These are phyloP conservation scores for Lagorchestes hirsutus DNA, from an alignment of 2,797 vertebrate species.

Conservation along the genomic window DNA sequence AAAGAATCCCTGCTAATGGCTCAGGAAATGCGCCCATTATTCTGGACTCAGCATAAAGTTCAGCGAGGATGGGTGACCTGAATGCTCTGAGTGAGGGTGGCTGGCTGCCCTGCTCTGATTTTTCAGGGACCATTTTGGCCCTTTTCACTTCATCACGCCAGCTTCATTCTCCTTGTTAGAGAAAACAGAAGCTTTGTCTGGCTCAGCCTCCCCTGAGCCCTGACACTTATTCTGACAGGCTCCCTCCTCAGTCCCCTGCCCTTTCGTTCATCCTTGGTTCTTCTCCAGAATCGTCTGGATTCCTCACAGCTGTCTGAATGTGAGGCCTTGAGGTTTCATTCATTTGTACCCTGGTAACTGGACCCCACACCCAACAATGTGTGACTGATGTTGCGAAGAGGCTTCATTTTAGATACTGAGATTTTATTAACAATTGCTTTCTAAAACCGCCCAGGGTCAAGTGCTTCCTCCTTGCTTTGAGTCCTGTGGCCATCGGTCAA, in stretches of 20 bases:
- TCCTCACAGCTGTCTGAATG: neutral
- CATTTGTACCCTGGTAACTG: neutral
- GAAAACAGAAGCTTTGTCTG: neutral
- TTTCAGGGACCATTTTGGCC: neutral
- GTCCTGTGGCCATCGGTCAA: neutral
- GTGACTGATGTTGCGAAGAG: neutral
- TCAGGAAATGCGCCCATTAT: neutral
- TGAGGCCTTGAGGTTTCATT: neutral
- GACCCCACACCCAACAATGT: neutral
- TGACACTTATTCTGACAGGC: neutral
- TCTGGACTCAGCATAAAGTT: neutral
- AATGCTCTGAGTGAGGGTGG: neutral
- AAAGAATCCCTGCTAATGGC: neutral
- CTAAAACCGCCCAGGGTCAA: neutral
- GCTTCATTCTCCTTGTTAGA: neutral
- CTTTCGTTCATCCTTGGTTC: neutral
- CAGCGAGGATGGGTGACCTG: neutral
- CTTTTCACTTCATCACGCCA: neutral
- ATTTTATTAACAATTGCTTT: neutral
- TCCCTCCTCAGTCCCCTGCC: neutral
- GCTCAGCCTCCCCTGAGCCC: neutral
- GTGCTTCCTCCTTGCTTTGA: neutral
- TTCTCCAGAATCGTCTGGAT: neutral
- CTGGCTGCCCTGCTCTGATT: neutral
- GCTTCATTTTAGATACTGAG: neutral